Base-by-base conservation (phyloP, 2,797 vertebrate genomes). In the Macrochelys suwanniensis region DNA sequence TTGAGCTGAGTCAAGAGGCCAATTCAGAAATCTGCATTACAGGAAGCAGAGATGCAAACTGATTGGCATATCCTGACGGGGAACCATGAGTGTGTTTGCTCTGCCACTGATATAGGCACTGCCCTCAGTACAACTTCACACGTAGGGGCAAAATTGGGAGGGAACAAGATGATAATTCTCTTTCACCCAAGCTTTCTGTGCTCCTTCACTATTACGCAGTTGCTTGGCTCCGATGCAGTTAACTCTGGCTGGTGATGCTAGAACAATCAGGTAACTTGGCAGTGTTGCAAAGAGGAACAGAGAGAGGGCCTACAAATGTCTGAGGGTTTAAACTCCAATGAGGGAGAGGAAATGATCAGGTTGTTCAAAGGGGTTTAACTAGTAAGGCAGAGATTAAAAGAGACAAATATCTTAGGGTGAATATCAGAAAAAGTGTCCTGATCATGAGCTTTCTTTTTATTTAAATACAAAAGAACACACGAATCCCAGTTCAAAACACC, bases 281-380 rank as follows among this genome's bases (percentile, higher is more conserved):
- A 90, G 68, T n/a, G 82, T 37, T 0, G 0, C 50, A 76, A 91
- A 57, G 80, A 71, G 47, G 19, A 51, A 49, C 47, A 31, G 77
- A 79, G 31, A 51, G 26, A n/a, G 31, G 77, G 45, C 56, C 88
- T 87, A 82, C n/a, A 94, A 86, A 82, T 92, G 56, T 65, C 81
- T 80, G 54, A 91, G 25, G 65, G 45, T 81, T 37, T 74, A 76
- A 94, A 68, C 54, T 84, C 92, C 56, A 89, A 15, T 74, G 74
- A 23, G 26, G 74, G 19, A 42, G 37, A 74, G 78, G 68, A 94
- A 82, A 85, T 61, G 26, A 84, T 82, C 82, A 82, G 0, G 2
- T 89, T 87, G 31, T 92, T 95, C 93, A 86, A 85, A 90, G 89
- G 88, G 45, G 9, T 93, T 92, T 90, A 94, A 93, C 53, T 7